Conservation (phyloP, 1,140 invertebrate genomes). For the Calephelis virginiensis region DNA sequence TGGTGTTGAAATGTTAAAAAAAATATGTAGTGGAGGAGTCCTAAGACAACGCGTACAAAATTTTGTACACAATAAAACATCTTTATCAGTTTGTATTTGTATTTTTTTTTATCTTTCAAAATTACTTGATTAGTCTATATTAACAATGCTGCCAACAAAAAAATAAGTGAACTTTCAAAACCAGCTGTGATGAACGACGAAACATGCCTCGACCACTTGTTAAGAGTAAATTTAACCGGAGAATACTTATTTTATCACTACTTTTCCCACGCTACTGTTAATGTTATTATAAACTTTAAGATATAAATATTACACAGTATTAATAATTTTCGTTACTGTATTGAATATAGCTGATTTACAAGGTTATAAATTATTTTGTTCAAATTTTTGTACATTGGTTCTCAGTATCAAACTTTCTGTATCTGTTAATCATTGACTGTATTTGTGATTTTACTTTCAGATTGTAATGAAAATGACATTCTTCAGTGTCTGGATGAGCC, state of each 20-base stretch:
- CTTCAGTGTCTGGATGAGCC: conserved; percentile 8
- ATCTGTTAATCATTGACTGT: not conserved
- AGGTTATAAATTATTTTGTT: conserved; percentile 9
- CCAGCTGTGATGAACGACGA: not conserved
- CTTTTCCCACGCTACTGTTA: conserved; percentile 7
- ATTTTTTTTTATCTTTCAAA: conserved; percentile 13
- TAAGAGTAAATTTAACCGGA: conserved; percentile 14
- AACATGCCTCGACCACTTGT: not conserved
- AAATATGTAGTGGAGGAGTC: not conserved
- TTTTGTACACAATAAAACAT: conserved; percentile 3
- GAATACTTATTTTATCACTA: conserved; percentile 5
- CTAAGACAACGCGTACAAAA: conserved; percentile 8
- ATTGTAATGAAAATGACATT: conserved; percentile 3
- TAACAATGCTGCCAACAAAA: not conserved
- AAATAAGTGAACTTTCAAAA: not conserved
- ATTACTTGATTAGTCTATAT: conserved; percentile 6
- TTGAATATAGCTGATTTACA: not conserved
- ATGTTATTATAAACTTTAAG: conserved; percentile 13
- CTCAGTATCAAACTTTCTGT: not conserved
- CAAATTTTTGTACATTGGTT: conserved; percentile 17
- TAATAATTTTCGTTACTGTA: conserved; percentile 11
- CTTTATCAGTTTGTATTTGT: not conserved
- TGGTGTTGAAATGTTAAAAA: no score
- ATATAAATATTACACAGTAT: conserved; percentile 9
- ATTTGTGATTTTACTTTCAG: conserved; percentile 10